Conservation (phyloP, 2,888 invertebrate species). For the Parnassius apollo region DNA sequence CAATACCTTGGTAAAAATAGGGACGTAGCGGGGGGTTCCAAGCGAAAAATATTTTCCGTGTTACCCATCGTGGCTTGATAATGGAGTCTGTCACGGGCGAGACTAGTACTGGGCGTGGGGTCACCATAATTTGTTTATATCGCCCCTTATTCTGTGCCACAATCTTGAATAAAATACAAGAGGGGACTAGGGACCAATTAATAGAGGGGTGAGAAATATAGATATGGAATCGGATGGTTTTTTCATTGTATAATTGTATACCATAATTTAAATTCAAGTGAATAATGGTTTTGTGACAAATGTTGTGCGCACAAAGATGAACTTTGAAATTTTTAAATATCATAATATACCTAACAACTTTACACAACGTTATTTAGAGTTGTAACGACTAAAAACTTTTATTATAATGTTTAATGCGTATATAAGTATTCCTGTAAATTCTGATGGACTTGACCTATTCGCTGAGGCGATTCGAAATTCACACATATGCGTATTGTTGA, state of each 20-base stretch:
- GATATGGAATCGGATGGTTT: slow-evolving; percentile 9
- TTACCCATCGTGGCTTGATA: slow-evolving; percentile 43
- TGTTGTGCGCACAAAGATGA: too few relatives aligned
- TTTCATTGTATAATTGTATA: neutral
- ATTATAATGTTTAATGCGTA: too few relatives aligned
- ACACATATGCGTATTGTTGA: too few relatives aligned
- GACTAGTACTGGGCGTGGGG: slow-evolving; percentile 36
- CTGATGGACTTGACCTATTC: too few relatives aligned
- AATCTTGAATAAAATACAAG: slow-evolving; percentile 29
- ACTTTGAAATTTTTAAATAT: too few relatives aligned
- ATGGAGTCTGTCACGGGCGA: slow-evolving; percentile 52
- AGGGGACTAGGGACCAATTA: slow-evolving; percentile 24
- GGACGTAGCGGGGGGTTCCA: slow-evolving; percentile 35
- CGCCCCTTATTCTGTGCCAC: slow-evolving; percentile 26
- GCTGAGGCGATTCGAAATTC: too few relatives aligned
- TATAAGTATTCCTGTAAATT: too few relatives aligned
- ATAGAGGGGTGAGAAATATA: slow-evolving; percentile 16
- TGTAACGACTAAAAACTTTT: too few relatives aligned
- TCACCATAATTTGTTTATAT: slow-evolving; percentile 38
- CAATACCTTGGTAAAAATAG: slow-evolving; percentile 20
- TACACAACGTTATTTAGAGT: too few relatives aligned
- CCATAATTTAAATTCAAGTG: too few relatives aligned
- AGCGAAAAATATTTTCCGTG: slow-evolving; percentile 50
- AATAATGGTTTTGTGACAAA: too few relatives aligned
- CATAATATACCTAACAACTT: too few relatives aligned